Conservation (phyloP, 2,113 vertebrate species). For the Accipiter cooperii region DNA sequence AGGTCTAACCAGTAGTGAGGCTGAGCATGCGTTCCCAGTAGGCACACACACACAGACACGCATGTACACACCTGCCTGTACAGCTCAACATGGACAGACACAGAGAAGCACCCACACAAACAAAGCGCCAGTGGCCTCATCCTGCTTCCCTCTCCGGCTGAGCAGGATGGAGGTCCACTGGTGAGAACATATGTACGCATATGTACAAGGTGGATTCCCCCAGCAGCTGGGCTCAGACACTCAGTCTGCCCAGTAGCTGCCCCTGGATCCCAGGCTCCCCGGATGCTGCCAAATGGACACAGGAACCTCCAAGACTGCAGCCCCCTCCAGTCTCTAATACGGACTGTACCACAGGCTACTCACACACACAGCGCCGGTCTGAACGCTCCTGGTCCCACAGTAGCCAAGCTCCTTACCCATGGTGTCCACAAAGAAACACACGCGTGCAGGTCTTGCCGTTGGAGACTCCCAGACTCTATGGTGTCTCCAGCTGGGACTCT, state of each 20-base stretch:
- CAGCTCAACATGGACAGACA: background rate
- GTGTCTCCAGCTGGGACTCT: background rate
- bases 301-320: background rate
- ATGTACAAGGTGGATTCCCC: background rate
- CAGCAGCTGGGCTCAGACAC: background rate
- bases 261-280: background rate
- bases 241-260: background rate
- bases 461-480: background rate
- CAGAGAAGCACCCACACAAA: background rate
- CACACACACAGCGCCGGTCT: background rate
- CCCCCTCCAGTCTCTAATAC: background rate
- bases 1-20: background rate
- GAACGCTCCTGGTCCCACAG: background rate
- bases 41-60: background rate
- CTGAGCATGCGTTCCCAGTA: background rate
- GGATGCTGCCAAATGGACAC: background rate
- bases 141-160: background rate
- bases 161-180: background rate
- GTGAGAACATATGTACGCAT: background rate
- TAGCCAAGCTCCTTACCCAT: background rate
- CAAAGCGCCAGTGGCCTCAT: background rate
- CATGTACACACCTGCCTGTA: no score
- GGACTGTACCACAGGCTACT: background rate
- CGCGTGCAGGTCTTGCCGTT: background rate
- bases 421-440: background rate